phyloP scores from a whole-genome alignment of 2,113 vertebrate species.

The Hypomesus transpacificus region DNA sequence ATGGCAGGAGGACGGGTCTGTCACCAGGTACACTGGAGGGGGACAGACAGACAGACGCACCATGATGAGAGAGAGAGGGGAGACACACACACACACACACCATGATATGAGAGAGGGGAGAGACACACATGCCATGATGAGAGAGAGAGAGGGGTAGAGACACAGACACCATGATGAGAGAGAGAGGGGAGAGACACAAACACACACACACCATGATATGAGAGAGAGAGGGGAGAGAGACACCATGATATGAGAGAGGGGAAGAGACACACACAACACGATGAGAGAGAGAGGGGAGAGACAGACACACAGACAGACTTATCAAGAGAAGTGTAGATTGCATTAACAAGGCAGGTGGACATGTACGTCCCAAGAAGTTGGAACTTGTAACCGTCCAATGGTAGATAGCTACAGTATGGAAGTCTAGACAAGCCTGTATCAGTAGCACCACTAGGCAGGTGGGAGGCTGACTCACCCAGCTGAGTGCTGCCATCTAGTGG shows the following conservation, averaged over 20 bases:
- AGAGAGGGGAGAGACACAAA: background rate
- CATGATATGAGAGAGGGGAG: background rate
- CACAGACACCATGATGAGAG: background rate
- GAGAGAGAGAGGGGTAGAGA: background rate
- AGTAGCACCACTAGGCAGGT: background rate
- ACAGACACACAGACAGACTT: background rate
- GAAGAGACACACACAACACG: background rate
- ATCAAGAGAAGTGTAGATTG: no score
- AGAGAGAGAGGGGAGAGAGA: background rate
- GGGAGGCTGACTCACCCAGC: constrained; percentile 75
- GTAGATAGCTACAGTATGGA: background rate
- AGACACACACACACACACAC: background rate
- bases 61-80: background rate
- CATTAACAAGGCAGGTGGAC: no score
- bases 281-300: background rate
- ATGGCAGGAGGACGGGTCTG: constrained; percentile 77
- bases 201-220: background rate
- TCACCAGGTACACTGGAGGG: constrained; percentile 86
- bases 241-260: background rate
- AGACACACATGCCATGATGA: background rate
- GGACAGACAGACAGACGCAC: background rate
- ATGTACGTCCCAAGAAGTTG: no score
- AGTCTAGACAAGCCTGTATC: background rate
- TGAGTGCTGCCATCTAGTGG: constrained; percentile 85
- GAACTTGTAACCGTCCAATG: no score